Conservation (phyloP, 2,113 vertebrate genomes). For the Gavialis gangeticus region DNA sequence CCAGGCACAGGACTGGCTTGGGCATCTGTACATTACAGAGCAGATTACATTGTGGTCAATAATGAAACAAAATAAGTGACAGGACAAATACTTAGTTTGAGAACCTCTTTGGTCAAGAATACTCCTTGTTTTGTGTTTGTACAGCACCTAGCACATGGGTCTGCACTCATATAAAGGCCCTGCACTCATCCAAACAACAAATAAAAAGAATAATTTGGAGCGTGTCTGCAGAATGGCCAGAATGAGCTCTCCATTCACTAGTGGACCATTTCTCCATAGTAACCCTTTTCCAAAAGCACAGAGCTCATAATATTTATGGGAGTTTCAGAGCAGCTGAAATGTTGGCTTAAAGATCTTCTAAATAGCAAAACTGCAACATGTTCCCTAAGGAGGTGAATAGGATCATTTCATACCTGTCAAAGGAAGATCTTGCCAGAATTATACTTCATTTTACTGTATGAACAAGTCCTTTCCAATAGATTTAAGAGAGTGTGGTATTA, state of each 20-base stretch:
- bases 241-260: slow-evolving; percentile 6
- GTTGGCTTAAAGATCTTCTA: slow-evolving; percentile 31
- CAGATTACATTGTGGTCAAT: neutral
- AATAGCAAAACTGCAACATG: slow-evolving; percentile 46
- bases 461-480: slow-evolving; percentile 33
- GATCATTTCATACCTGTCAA: slow-evolving; percentile 48
- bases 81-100: neutral
- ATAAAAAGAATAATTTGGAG: neutral
- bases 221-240: slow-evolving; percentile 10
- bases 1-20: neutral
- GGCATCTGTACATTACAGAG: neutral
- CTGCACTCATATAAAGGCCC: neutral
- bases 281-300: slow-evolving; percentile 34
- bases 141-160: fast-evolving
- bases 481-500: slow-evolving; percentile 42
- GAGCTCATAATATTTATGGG: slow-evolving; percentile 52
- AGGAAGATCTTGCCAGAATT: slow-evolving; percentile 50
- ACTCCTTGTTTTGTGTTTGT: neutral
- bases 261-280: slow-evolving; percentile 19
- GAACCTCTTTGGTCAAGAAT: neutral
- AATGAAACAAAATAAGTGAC: neutral
- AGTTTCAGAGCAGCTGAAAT: slow-evolving; percentile 22
- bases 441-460: slow-evolving; percentile 32
- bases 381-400: slow-evolving; percentile 21
- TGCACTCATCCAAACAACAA: neutral